These are phyloP conservation scores for Gambelia wislizenii DNA, from an alignment of 2,797 vertebrate genomes.

Conservation along the genomic window DNA sequence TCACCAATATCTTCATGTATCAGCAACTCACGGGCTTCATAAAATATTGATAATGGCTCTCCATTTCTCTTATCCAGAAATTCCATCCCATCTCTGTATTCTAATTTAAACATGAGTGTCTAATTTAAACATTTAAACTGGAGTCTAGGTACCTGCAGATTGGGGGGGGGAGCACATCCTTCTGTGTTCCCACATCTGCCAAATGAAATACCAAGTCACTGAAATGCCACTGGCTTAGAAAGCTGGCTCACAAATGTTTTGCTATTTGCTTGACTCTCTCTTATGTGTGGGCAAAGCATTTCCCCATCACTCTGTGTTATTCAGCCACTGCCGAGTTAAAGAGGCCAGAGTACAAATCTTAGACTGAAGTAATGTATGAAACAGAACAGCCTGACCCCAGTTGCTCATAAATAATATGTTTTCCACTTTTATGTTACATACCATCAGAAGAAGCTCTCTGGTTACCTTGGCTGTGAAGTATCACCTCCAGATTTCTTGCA, in stretches of 20 bases:
- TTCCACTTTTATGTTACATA: slow-evolving; percentile 64
- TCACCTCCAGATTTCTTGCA: not conserved
- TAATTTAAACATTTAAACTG: slow-evolving; percentile 73
- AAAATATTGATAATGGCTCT: slow-evolving; percentile 70
- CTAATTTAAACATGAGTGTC: slow-evolving; percentile 74
- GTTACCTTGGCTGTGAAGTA: slow-evolving; percentile 43
- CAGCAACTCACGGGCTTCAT: slow-evolving; percentile 65
- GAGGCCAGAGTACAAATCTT: slow-evolving; percentile 57
- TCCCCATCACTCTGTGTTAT: slow-evolving; percentile 50
- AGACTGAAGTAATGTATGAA: slow-evolving; percentile 63
- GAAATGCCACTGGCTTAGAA: slow-evolving; percentile 40
- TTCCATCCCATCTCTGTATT: slow-evolving; percentile 56
- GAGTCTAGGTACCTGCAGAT: not conserved
- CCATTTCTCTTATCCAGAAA: slow-evolving; percentile 35
- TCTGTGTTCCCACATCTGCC: slow-evolving; percentile 60
- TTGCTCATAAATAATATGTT: slow-evolving; percentile 69
- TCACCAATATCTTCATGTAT: slow-evolving; percentile 65
- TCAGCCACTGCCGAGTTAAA: slow-evolving; percentile 58
- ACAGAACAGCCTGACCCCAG: slow-evolving; percentile 62
- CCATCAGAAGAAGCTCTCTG: slow-evolving; percentile 58
- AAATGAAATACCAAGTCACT: slow-evolving; percentile 63
- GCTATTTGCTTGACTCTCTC: slow-evolving; percentile 62
- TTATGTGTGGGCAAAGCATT: slow-evolving; percentile 69
- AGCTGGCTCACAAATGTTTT: slow-evolving; percentile 48
- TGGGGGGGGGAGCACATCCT: not conserved